phyloP scores from a whole-genome alignment of 2,797 vertebrate species.

The Falco biarmicus region DNA sequence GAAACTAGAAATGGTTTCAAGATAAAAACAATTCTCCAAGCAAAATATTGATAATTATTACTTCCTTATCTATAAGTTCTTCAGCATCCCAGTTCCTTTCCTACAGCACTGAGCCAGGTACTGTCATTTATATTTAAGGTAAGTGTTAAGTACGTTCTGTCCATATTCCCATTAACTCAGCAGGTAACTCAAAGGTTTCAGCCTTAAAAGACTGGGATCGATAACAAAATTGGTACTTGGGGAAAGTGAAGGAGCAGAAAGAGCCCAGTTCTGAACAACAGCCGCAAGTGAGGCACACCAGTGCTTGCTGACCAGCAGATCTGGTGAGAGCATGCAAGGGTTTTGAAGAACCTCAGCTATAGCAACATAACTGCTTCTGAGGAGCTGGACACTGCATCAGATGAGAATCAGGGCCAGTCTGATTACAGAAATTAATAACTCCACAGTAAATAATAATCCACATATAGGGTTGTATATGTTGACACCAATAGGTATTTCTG shows the following conservation, averaged over 20 bases:
- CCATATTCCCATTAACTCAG: background rate
- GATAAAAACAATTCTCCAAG: background rate
- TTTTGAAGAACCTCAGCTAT: background rate
- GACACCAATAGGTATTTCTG: background rate
- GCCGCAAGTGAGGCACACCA: background rate
- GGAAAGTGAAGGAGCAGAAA: background rate
- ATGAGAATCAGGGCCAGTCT: background rate
- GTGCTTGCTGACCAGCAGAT: background rate
- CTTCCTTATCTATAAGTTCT: background rate
- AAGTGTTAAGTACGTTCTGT: background rate
- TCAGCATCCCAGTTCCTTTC: background rate
- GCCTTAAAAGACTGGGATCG: background rate
- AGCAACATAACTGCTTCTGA: background rate
- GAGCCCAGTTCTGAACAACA: background rate
- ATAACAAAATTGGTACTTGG: background rate
- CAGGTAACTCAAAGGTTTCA: background rate
- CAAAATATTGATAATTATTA: background rate
- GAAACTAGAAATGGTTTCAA: background rate
- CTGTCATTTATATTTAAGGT: background rate
- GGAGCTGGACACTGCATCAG: background rate
- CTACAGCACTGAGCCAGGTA: background rate
- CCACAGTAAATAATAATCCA: background rate
- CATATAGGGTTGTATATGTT: background rate
- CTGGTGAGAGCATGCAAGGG: rapidly evolving
- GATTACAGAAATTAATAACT: background rate